These are phyloP conservation scores for Syngnathus acus DNA, from an alignment of 2,797 vertebrate species.

Conservation along the genomic window DNA sequence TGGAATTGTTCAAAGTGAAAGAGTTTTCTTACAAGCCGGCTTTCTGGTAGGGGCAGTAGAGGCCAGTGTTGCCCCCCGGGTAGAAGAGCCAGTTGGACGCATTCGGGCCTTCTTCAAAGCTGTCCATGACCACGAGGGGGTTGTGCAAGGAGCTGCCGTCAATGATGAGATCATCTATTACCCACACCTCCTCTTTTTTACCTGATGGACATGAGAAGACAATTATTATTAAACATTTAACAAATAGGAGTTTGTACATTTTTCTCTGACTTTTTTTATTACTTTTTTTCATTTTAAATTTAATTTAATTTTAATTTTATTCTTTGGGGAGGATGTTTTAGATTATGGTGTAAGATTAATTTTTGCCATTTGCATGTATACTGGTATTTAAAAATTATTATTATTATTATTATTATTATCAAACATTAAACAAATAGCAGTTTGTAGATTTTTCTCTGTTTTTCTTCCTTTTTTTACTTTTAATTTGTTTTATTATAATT, in stretches of 20 bases:
- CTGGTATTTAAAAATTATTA: too few relatives aligned
- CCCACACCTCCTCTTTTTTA: constrained; percentile 98
- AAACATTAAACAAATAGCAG: constrained; percentile 2
- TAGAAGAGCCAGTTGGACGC: constrained; percentile 95
- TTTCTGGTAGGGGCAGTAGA: constrained; percentile 95
- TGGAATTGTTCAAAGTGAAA: constrained; percentile 2
- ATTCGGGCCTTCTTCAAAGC: constrained; percentile 87
- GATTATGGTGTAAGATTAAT: too few relatives aligned
- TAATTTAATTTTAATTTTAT: too few relatives aligned
- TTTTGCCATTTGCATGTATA: too few relatives aligned
- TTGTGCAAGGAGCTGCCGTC: constrained; percentile 88
- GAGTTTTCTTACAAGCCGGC: constrained; percentile 79
- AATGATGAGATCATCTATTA: constrained; percentile 94
- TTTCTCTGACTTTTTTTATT: not conserved
- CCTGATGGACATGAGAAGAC: constrained; percentile 61
- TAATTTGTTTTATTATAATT: too few relatives aligned
- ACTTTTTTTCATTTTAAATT: too few relatives aligned
- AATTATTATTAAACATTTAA: constrained; percentile 9
- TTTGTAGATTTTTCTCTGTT: not conserved
- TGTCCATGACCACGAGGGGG: constrained; percentile 81
- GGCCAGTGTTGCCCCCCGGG: constrained; percentile 91
- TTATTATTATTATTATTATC: not conserved
- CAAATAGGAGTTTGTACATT: not conserved
- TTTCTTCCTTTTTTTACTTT: too few relatives aligned
- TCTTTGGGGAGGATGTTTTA: too few relatives aligned